phyloP scores from a whole-genome alignment of 2,888 invertebrate genomes.

The Linyphia triangularis region DNA sequence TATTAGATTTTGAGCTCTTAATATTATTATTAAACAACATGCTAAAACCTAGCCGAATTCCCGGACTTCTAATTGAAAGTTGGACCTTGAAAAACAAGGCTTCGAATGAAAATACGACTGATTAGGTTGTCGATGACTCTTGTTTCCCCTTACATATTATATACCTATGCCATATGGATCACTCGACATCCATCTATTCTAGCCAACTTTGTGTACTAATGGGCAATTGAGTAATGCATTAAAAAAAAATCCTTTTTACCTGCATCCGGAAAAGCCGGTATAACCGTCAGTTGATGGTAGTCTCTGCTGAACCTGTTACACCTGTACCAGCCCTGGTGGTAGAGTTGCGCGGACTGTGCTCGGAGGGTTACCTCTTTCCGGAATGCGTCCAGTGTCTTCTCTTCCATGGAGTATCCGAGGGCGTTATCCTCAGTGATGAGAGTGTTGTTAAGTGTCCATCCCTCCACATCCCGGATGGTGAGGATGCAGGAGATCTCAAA shows the following conservation, averaged over 20 bases:
- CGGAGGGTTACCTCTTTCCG: conserved; percentile 17
- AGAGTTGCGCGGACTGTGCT: conserved; percentile 40
- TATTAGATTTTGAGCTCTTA: too few species aligned
- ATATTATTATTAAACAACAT: too few species aligned
- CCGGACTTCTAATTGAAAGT: too few species aligned
- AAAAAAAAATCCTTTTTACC: background rate
- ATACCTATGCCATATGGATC: too few species aligned
- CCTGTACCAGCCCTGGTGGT: conserved; percentile 64
- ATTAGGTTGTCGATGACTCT: too few species aligned
- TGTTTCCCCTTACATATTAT: too few species aligned
- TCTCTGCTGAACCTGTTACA: conserved; percentile 71
- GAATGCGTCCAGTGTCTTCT: conserved; percentile 16
- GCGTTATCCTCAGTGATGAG: conserved; percentile 28
- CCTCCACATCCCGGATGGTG: background rate
- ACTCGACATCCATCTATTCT: too few species aligned
- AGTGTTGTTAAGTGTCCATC: conserved; percentile 59
- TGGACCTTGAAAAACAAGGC: too few species aligned
- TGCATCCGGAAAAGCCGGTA: conserved; percentile 19
- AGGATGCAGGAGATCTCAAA: conserved; percentile 57
- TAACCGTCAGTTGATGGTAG: conserved; percentile 47
- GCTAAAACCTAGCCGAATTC: too few species aligned
- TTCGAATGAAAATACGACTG: too few species aligned
- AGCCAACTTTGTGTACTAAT: too few species aligned
- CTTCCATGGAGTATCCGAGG: conserved; percentile 27
- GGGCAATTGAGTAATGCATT: too few species aligned